Conservation (phyloP, 1,140 invertebrate genomes). For the Saccostrea echinata region DNA sequence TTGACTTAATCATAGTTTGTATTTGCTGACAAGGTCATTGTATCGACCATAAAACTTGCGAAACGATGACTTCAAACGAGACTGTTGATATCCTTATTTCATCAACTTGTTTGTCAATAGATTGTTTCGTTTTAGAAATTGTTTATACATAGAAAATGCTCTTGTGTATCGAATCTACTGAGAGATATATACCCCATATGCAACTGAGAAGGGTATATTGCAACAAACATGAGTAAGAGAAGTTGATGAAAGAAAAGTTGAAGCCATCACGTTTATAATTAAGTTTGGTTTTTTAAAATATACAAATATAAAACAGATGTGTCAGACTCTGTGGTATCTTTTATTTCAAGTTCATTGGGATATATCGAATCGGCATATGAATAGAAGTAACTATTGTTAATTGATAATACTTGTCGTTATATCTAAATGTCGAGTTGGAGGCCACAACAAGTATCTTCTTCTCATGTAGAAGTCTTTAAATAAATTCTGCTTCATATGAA, state of each 20-base stretch:
- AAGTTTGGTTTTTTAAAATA: neutral
- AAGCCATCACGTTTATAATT: neutral
- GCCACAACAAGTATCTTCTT: no score
- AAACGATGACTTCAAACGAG: neutral
- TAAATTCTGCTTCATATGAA: no score
- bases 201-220: neutral
- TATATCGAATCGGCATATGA: no score
- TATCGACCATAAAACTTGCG: neutral
- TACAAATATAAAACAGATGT: no score
- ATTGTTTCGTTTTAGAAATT: neutral
- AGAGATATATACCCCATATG: neutral
- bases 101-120: neutral
- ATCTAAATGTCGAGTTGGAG: no score
- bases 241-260: neutral
- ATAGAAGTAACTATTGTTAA: no score
- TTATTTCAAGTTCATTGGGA: no score
- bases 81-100: neutral
- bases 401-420: no score
- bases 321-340: no score
- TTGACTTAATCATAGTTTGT: neutral
- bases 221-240: neutral
- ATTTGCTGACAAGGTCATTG: neutral
- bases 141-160: neutral
- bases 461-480: no score
- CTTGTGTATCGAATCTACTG: neutral